Evolutionary conservation across 2,797 vertebrate genomes (phyloP).

Genomic region (Ptychadena robeensis): DNA sequence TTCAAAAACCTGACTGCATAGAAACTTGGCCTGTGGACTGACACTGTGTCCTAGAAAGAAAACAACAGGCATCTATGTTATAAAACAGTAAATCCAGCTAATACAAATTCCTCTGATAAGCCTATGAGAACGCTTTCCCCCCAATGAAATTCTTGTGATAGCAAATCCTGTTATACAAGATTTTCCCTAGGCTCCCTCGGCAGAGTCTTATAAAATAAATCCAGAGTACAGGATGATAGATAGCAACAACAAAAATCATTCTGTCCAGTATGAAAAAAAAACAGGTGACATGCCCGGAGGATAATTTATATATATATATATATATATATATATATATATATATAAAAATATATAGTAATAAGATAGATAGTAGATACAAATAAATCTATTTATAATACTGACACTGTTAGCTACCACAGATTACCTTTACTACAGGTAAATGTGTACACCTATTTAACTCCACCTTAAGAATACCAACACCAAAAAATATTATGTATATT

Average conservation of each 20-base stretch:
- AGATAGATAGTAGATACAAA: too few relatives aligned
- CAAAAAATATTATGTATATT: too few relatives aligned
- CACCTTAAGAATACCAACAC: too few relatives aligned
- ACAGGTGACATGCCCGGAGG: conserved; percentile 2
- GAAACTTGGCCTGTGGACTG: conserved; percentile 94
- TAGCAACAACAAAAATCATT: conserved; percentile 11
- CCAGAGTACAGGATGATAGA: conserved; percentile 27
- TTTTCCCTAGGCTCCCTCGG: conserved; percentile 46
- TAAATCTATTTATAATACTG: too few relatives aligned
- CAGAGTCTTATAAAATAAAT: conserved; percentile 52
- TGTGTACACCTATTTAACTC: too few relatives aligned
- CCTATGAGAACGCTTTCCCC: conserved; percentile 40
- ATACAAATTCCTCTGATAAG: conserved; percentile 60
- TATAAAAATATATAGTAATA: too few relatives aligned
- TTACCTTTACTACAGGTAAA: too few relatives aligned
- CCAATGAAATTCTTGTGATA: conserved; percentile 56
- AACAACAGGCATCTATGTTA: conserved; percentile 59
- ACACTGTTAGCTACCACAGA: too few relatives aligned
- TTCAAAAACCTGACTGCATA: conserved; percentile 97
- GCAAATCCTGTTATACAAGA: conserved; percentile 59
- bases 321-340: too few relatives aligned
- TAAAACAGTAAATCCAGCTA: conserved; percentile 60
- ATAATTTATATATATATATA: too few relatives aligned
- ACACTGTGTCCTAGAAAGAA: conserved; percentile 89
- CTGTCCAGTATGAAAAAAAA: conserved; percentile 10